Percentiles rank a stretch among this genome's conserved stretches.
Conservation (phyloP, 2,113 vertebrate genomes). For the Gymnogyps californianus region DNA sequence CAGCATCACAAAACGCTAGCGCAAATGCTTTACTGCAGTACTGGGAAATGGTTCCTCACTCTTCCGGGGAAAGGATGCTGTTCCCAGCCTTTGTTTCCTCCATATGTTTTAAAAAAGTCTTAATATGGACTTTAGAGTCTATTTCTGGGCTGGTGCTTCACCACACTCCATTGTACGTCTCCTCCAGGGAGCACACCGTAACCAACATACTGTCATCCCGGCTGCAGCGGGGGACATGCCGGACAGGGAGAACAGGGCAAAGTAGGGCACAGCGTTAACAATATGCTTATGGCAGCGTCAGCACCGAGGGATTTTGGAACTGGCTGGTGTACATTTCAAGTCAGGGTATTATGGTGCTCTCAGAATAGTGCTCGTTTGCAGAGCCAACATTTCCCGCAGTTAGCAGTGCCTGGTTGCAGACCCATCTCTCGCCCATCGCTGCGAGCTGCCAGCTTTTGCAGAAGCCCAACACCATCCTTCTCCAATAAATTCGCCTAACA, state of each 20-base stretch:
- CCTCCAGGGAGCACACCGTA: not conserved
- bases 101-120: not conserved
- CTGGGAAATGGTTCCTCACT: not conserved
- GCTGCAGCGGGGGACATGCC: not conserved
- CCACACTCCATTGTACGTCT: fast-evolving
- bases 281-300: fast-evolving
- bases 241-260: too few species aligned
- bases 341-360: fast-evolving
- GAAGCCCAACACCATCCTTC: not conserved
- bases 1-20: not conserved
- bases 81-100: not conserved
- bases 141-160: not conserved
- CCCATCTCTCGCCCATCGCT: not conserved
- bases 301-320: not conserved
- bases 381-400: not conserved
- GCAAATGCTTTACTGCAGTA: not conserved
- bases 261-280: fast-evolving
- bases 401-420: not conserved
- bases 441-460: not conserved
- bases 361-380: not conserved
- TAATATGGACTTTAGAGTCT: not conserved
- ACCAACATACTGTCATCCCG: too few species aligned
- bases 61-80: not conserved
- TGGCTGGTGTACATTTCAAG: fast-evolving
- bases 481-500: not conserved